Conservation (phyloP, 2,113 vertebrate species). For the Ia io region DNA sequence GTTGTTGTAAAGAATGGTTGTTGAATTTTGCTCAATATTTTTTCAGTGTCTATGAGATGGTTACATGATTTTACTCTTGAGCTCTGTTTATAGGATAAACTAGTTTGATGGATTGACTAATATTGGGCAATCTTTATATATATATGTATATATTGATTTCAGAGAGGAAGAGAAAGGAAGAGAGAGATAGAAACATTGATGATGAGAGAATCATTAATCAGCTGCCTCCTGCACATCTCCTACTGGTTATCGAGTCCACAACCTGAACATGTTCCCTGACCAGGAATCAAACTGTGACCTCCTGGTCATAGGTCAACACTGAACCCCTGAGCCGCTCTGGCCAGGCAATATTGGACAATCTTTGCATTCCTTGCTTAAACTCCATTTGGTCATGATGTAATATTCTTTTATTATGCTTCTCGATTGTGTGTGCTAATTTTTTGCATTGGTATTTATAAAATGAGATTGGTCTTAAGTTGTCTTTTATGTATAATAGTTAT, state of each 20-base stretch:
- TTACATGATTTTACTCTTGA: not conserved
- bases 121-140: not conserved
- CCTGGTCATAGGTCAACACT: no score
- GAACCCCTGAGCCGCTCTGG: no score
- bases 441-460: not conserved
- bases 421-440: not conserved
- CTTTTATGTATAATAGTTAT: not conserved
- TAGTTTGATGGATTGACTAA: not conserved
- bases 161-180: no score
- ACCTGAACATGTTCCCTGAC: no score
- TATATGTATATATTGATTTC: no score
- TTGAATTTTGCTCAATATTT: not conserved
- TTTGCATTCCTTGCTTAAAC: not conserved
- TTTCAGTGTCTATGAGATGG: not conserved
- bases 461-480: conserved; percentile 10
- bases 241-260: no score
- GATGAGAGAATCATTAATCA: no score
- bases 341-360: not conserved
- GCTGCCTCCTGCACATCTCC: no score
- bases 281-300: no score
- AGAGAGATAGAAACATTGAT: no score
- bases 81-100: not conserved
- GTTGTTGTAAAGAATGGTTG: not conserved
- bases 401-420: not conserved
- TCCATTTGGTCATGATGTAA: not conserved